Conservation (phyloP, 2,797 vertebrate species). For the Pyrocephalus nanus region DNA sequence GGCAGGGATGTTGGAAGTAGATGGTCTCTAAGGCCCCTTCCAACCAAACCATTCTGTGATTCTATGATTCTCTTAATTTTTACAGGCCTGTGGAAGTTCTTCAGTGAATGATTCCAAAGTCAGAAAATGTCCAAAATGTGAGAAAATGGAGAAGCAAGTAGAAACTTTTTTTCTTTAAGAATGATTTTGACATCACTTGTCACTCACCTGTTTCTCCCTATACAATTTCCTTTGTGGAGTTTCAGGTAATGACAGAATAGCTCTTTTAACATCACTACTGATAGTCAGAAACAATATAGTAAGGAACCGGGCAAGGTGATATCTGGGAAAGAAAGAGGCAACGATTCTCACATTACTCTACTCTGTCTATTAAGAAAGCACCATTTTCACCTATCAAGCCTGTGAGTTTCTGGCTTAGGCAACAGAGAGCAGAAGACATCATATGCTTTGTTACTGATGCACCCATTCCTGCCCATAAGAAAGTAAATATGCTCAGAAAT, state of each 20-base stretch:
- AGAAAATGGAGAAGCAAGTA: neutral
- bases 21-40: neutral
- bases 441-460: neutral
- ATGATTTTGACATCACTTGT: neutral
- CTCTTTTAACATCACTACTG: neutral
- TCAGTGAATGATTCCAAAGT: neutral
- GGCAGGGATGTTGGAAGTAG: neutral
- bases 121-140: neutral
- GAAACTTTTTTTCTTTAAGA: neutral
- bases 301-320: neutral
- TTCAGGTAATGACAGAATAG: neutral
- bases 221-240: neutral
- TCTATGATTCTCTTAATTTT: neutral
- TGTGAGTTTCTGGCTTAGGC: neutral
- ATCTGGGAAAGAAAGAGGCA: neutral
- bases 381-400: neutral
- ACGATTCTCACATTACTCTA: neutral
- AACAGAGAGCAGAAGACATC: neutral
- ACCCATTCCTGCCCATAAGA: neutral
- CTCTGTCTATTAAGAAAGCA: neutral
- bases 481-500: neutral
- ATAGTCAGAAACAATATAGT: neutral
- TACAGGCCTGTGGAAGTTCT: neutral
- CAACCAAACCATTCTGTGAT: neutral
- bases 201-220: neutral